Evolutionary conservation across 2,888 invertebrate species (phyloP).

Genomic region (Dilophus febrilis): DNA sequence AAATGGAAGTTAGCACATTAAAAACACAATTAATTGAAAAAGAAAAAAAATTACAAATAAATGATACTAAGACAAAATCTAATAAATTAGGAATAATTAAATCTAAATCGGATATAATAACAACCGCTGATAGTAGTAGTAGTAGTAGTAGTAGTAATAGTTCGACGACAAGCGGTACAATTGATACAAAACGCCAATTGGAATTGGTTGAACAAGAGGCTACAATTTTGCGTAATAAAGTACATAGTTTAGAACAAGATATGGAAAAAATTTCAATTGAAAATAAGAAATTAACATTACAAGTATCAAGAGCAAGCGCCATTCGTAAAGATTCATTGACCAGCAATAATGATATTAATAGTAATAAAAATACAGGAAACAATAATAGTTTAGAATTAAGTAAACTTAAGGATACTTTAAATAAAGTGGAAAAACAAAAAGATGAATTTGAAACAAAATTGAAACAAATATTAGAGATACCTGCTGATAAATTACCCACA

Average conservation of each 20-base stretch:
- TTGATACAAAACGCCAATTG: slow-evolving; percentile 56
- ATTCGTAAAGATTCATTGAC: slow-evolving; percentile 24
- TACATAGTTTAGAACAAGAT: slow-evolving; percentile 50
- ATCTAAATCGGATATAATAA: no score
- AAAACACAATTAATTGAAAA: slow-evolving; percentile 65
- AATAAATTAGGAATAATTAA: no score
- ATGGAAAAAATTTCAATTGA: slow-evolving; percentile 58
- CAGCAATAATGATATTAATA: slow-evolving; percentile 7
- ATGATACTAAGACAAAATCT: slow-evolving; percentile 45
- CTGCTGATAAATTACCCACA: slow-evolving; percentile 46
- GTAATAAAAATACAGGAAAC: slow-evolving; percentile 11
- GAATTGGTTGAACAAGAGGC: slow-evolving; percentile 66
- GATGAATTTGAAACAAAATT: slow-evolving; percentile 44
- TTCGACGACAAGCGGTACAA: slow-evolving; percentile 38
- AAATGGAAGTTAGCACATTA: slow-evolving; percentile 56
- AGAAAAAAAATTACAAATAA: slow-evolving; percentile 55
- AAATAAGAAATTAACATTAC: slow-evolving; percentile 47
- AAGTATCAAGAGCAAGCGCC: slow-evolving; percentile 32
- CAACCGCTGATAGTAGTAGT: neutral
- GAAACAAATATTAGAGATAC: slow-evolving; percentile 46
- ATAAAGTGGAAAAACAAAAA: slow-evolving; percentile 43
- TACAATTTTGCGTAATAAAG: slow-evolving; percentile 45
- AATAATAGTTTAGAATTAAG: slow-evolving; percentile 34
- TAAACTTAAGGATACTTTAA: slow-evolving; percentile 37
- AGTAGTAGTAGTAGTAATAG: neutral